Base-by-base conservation (phyloP, 2,113 vertebrate species). In the Brienomyrus longianalis region DNA sequence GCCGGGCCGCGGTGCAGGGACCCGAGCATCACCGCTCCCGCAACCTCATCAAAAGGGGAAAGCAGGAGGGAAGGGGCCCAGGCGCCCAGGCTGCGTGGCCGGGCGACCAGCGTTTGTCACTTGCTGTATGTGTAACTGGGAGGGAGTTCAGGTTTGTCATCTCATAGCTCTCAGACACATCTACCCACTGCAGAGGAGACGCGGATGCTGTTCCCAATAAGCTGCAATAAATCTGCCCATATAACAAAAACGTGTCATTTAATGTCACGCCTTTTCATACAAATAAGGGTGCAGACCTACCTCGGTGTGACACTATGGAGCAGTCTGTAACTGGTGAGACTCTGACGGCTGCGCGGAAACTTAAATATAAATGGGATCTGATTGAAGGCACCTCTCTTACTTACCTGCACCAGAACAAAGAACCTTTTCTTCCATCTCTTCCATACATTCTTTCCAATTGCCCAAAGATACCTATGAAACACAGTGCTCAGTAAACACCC, bases 341-440 rank as follows among this genome's bases (percentile, higher is more conserved):
- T 35, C 15, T 17, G 74, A 80, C 5, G 35, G 74, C 35, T 11
- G 23, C 45, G n/a, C 7, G 19, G 43, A 21, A 43, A 43, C 43
- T n/a, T 43, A 83, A 19, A 8, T 15, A 83, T 83, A 27, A 83
- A 23, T 84, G 8, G 19, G 70, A 17, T 35, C 50, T 13, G 35
- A 27, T 52, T 89, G 21, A 35, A 52, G 1, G 27, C 7, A 62
- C 39, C 39, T 83, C 5, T 88, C 80, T 83, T 5, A 99, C 80
- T 80, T 8, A 99, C 98, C 98, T 99, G 98, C 48, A 99, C 98
- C 88, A 99, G 94, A 89, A 99, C 98, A 94, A 99, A 99, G 95
- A 99, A 99, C 51, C 98, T 96, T 92, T 98, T 99, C 96, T 99
- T 99, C 98, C 98, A 99, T 93, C 98, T 97, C 94, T 99, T 99